Percentiles rank a stretch among this genome's conserved stretches.
Conservation (phyloP, 2,797 vertebrate genomes). For the Taeniopygia guttata region DNA sequence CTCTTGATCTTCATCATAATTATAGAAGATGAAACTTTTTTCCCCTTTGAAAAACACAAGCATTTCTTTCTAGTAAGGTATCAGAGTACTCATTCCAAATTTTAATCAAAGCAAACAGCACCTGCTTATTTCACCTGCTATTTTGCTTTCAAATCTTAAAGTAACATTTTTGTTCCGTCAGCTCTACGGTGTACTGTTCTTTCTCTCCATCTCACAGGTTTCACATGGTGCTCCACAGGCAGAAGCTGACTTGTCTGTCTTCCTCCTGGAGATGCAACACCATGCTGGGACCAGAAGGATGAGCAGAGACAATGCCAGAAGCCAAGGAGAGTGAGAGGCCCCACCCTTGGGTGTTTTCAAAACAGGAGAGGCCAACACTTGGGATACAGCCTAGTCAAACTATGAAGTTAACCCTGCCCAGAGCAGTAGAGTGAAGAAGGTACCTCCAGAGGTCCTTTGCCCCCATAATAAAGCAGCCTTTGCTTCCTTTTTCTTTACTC, state of each 20-base stretch:
- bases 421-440: background rate
- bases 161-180: background rate
- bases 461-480: background rate
- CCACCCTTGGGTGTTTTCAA: background rate
- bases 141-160: background rate
- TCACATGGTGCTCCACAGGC: background rate
- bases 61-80: background rate
- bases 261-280: background rate
- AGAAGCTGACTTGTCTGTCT: background rate
- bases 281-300: fast-evolving
- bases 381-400: background rate
- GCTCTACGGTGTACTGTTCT: background rate
- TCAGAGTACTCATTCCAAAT: background rate
- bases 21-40: background rate
- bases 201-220: background rate
- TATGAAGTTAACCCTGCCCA: background rate
- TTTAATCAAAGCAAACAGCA: too few species aligned
- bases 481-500: background rate
- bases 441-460: background rate
- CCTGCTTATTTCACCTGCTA: background rate
- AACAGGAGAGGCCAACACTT: background rate
- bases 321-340: fast-evolving
- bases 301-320: background rate
- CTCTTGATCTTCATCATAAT: background rate
- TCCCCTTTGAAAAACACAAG: background rate